These are phyloP conservation scores for Polymixis flavicincta DNA, from an alignment of 2,888 invertebrate species.

Conservation along the genomic window DNA sequence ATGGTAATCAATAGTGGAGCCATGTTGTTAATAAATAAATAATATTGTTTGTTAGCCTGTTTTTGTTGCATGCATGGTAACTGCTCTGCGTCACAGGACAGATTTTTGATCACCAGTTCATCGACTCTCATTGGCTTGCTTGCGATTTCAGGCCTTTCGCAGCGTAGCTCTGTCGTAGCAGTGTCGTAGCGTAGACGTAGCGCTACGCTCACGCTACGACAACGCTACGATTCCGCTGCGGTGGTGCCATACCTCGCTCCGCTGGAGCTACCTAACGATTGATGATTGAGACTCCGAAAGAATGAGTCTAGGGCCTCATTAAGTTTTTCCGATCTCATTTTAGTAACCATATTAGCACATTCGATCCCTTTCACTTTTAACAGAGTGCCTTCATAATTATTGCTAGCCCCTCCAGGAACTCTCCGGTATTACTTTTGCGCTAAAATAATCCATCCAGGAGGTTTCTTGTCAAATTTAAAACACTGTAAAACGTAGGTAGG, in stretches of 20 bases:
- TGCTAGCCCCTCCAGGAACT: no score
- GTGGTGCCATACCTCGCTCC: background rate
- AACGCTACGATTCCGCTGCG: background rate
- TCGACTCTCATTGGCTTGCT: background rate
- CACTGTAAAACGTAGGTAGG: no score
- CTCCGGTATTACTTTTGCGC: no score
- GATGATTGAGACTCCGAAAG: no score
- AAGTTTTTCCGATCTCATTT: no score
- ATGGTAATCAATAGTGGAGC: background rate
- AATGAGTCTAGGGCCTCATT: no score
- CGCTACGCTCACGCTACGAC: background rate
- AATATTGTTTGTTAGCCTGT: constrained; percentile 8
- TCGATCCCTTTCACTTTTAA: no score
- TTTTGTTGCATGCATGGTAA: background rate
- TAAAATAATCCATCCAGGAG: no score
- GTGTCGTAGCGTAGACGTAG: background rate
- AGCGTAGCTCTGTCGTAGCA: background rate
- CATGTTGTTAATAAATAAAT: background rate
- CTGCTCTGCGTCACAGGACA: background rate
- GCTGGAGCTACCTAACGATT: background rate
- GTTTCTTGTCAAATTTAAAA: no score
- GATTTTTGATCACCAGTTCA: background rate
- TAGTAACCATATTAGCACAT: no score
- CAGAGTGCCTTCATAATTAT: no score
- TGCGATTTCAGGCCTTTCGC: no score